Evolutionary conservation across 2,888 invertebrate species (phyloP).

Genomic region (Encarsia formosa): DNA sequence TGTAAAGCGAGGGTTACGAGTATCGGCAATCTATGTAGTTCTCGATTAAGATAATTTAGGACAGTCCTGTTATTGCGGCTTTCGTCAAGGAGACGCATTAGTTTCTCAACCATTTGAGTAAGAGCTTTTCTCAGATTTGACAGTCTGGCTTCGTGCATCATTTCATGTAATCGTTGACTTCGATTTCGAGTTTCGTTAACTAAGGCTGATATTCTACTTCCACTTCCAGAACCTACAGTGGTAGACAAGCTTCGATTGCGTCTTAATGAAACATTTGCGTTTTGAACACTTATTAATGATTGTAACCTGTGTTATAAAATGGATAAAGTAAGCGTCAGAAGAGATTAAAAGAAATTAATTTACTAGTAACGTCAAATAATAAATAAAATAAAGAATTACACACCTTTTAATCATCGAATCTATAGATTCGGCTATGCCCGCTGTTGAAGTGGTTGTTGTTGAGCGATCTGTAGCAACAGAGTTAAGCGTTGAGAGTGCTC

Average conservation of each 20-base stretch:
- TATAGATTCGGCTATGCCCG: slow-evolving; percentile 1
- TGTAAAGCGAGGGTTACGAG: slow-evolving; percentile 54
- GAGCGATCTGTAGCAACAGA: slow-evolving; percentile 47
- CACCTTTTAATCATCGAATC: slow-evolving; percentile 8
- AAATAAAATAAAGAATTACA: not conserved
- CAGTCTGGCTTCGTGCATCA: slow-evolving; percentile 34
- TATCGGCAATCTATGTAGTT: slow-evolving; percentile 46
- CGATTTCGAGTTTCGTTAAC: no score
- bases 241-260: no score
- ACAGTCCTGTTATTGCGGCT: slow-evolving; percentile 41
- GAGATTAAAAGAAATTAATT: no score
- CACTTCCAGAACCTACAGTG: no score
- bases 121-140: slow-evolving; percentile 48
- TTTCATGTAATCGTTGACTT: slow-evolving; percentile 33
- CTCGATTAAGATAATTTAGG: no score
- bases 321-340: no score
- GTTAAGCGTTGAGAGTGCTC: no score
- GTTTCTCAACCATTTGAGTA: slow-evolving; percentile 51
- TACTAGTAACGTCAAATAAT: no score
- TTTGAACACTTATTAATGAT: slow-evolving; percentile 35
- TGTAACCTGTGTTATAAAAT: slow-evolving; percentile 38
- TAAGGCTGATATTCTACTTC: no score
- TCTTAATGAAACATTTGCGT: slow-evolving; percentile 28
- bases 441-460: slow-evolving; percentile 29
- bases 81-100: slow-evolving; percentile 53